These are phyloP conservation scores for Drosophila neonasuta DNA, from an alignment of 2,888 invertebrate species.

Conservation along the genomic window DNA sequence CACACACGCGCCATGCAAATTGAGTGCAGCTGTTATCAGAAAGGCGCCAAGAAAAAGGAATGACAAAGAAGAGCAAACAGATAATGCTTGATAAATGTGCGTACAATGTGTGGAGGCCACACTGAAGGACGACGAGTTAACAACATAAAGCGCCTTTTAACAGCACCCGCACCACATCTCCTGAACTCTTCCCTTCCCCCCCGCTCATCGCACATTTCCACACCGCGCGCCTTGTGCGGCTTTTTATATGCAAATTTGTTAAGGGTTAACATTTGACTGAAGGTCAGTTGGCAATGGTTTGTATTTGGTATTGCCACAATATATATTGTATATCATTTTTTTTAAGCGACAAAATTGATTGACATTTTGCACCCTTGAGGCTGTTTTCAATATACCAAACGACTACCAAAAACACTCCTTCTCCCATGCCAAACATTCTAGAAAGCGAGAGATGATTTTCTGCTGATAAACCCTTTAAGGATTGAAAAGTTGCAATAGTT, in stretches of 20 bases:
- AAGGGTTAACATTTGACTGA: slow-evolving; percentile 73
- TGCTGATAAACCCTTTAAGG: slow-evolving; percentile 68
- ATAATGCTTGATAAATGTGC: slow-evolving; percentile 72
- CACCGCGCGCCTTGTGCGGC: slow-evolving; percentile 35
- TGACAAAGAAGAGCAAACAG: slow-evolving; percentile 56
- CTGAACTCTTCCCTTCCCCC: neutral
- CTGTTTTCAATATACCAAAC: slow-evolving; percentile 60
- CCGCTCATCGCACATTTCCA: neutral
- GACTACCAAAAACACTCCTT: slow-evolving; percentile 18
- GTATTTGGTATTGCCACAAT: slow-evolving; percentile 57
- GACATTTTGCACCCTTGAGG: slow-evolving; percentile 72
- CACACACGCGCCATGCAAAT: slow-evolving; percentile 62
- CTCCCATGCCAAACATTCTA: slow-evolving; percentile 9
- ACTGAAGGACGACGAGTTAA: slow-evolving; percentile 49
- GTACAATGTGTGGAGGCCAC: slow-evolving; percentile 52
- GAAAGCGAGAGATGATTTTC: slow-evolving; percentile 53
- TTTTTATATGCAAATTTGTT: slow-evolving; percentile 74
- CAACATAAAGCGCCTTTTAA: slow-evolving; percentile 73
- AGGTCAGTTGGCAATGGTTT: slow-evolving; percentile 64
- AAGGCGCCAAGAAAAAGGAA: slow-evolving; percentile 35
- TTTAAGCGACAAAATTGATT: slow-evolving; percentile 73
- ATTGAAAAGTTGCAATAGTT: too few relatives aligned
- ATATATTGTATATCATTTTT: slow-evolving; percentile 68
- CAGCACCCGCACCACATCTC: slow-evolving; percentile 36
- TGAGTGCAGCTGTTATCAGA: slow-evolving; percentile 71